A percentile compares a stretch with the other conserved stretches of the same genome.
Evolutionary conservation across 1,140 invertebrate genomes (phyloP).

Genomic region (Drosophila truncata): DNA sequence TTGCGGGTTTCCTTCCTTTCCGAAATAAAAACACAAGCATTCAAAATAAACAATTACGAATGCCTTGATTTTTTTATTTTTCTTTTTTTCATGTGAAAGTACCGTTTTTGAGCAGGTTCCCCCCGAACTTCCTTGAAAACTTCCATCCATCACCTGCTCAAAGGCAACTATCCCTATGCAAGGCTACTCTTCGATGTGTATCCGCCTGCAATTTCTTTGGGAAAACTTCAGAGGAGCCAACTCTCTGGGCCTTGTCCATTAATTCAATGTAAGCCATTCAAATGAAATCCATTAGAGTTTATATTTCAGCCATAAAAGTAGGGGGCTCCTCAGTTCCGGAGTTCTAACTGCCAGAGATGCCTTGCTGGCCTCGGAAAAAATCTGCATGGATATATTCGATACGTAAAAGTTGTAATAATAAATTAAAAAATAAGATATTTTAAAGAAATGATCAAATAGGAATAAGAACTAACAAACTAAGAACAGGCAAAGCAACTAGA

Average conservation of each 20-base stretch:
- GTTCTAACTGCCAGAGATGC: conserved; percentile 15
- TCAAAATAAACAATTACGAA: conserved; percentile 40
- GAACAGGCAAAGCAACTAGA: too few relatives aligned
- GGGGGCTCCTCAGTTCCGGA: conserved; percentile 4
- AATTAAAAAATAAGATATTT: too few relatives aligned
- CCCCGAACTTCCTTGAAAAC: conserved; percentile 7
- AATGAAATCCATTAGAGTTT: conserved; percentile 82
- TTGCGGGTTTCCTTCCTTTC: conserved; percentile 7
- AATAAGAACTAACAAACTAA: too few relatives aligned
- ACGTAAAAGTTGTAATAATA: neutral
- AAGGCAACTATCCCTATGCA: conserved; percentile 1
- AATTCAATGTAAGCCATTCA: conserved; percentile 76
- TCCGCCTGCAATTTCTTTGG: conserved; percentile 3
- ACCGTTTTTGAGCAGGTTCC: neutral
- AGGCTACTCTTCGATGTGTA: neutral
- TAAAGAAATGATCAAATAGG: too few relatives aligned
- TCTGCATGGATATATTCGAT: neutral
- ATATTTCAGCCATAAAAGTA: conserved; percentile 77
- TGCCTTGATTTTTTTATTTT: conserved; percentile 1
- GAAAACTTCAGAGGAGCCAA: conserved; percentile 16
- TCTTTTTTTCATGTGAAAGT: neutral
- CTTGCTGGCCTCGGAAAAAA: too few relatives aligned
- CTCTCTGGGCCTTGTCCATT: conserved; percentile 50
- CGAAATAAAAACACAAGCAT: conserved; percentile 1
- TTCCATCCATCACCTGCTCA: conserved; percentile 29